phyloP scores from a whole-genome alignment of 2,888 invertebrate species.

The Caradrina kadenii region DNA sequence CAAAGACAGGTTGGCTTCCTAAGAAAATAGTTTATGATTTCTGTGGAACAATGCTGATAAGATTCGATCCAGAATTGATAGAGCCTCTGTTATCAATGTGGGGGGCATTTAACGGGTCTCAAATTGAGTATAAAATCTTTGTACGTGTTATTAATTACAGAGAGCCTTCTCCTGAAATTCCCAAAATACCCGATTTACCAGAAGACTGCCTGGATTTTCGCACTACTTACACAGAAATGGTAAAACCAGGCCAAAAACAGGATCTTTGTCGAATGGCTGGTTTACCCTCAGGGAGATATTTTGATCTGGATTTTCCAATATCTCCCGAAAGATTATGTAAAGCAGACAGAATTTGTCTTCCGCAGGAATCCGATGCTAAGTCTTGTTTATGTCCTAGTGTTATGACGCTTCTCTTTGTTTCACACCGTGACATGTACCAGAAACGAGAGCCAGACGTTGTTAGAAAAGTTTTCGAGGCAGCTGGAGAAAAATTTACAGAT shows the following conservation, averaged over 20 bases:
- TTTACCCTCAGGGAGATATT: slow-evolving; percentile 83
- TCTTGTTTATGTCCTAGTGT: slow-evolving; percentile 79
- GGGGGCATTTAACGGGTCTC: slow-evolving; percentile 83
- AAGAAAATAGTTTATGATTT: slow-evolving; percentile 82
- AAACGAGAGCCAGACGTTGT: slow-evolving; percentile 78
- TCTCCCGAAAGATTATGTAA: slow-evolving; percentile 74
- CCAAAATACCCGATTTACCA: slow-evolving; percentile 81
- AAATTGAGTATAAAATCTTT: slow-evolving; percentile 88
- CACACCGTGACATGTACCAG: slow-evolving; percentile 83
- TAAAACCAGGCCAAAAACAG: slow-evolving; percentile 73
- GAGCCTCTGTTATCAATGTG: slow-evolving; percentile 86
- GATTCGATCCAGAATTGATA: slow-evolving; percentile 85
- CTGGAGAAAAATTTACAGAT: slow-evolving; percentile 87
- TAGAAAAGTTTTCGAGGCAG: slow-evolving; percentile 87
- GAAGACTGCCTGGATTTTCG: slow-evolving; percentile 78
- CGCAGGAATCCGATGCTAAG: slow-evolving; percentile 81
- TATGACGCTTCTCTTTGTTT: slow-evolving; percentile 77
- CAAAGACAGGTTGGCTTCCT: slow-evolving; percentile 84
- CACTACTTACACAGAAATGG: slow-evolving; percentile 85
- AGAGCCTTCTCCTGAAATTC: slow-evolving; percentile 80
- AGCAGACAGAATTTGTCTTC: slow-evolving; percentile 76
- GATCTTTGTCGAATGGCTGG: slow-evolving; percentile 77
- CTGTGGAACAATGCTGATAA: slow-evolving; percentile 82
- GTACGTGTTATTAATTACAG: slow-evolving; percentile 86
- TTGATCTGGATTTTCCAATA: slow-evolving; percentile 81